These are phyloP conservation scores for Chauna torquata DNA, from an alignment of 2,113 vertebrate genomes.

Conservation along the genomic window DNA sequence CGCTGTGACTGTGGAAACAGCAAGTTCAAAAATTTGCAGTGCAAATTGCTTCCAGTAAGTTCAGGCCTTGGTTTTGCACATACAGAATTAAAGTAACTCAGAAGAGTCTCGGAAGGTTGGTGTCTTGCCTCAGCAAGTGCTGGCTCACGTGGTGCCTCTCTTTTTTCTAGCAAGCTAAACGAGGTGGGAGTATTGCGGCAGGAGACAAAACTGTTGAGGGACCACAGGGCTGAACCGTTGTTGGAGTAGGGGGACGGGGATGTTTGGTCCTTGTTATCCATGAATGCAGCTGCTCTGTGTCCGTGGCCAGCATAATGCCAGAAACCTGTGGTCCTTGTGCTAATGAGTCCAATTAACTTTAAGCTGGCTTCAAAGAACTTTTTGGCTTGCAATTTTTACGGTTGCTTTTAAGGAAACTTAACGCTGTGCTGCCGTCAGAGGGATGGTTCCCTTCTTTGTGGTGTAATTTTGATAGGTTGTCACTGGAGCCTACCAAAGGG, in stretches of 20 bases:
- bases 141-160: rapidly evolving
- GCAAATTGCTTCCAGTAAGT: constrained; percentile 89
- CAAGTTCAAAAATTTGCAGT: constrained; percentile 90
- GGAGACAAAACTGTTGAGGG: background rate
- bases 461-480: background rate
- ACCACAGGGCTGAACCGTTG: background rate
- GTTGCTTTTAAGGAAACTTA: background rate
- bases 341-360: background rate
- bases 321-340: rapidly evolving
- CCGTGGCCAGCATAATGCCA: rapidly evolving
- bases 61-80: background rate
- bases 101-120: too few species aligned
- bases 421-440: background rate
- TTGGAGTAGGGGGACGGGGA: background rate
- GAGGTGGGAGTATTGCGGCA: background rate
- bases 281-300: background rate
- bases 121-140: background rate
- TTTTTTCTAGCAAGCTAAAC: background rate
- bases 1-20: constrained; percentile 95
- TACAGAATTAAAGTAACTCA: background rate
- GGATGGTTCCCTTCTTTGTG: background rate
- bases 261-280: background rate
- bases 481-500: rapidly evolving
- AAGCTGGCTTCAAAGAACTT: background rate
- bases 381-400: background rate